Conservation (phyloP, 92 coral and sea anemone genomes). For the Umimayanthus chanpuru region DNA sequence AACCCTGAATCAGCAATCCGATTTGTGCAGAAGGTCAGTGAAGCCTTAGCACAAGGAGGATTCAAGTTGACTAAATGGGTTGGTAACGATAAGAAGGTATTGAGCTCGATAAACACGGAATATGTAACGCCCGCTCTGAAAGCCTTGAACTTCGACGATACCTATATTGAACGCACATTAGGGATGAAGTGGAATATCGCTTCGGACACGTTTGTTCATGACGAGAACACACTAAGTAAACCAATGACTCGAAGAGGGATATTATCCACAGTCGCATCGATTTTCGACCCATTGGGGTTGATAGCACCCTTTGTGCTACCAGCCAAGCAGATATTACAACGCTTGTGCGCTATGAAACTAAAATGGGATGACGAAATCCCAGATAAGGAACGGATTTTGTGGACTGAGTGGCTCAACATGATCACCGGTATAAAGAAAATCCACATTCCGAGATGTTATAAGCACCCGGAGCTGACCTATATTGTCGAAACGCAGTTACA, state of each 20-base stretch:
- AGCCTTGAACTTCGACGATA: background rate
- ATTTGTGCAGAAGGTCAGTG: background rate
- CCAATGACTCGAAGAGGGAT: background rate
- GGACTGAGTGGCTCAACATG: background rate
- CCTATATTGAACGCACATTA: background rate
- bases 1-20: background rate
- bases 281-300: too few species aligned
- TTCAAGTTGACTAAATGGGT: too few species aligned
- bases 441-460: background rate
- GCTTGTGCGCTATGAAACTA: background rate
- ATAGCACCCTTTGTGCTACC: background rate
- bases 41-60: background rate
- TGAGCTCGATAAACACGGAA: background rate
- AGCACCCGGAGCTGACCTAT: background rate
- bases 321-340: background rate
- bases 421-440: background rate
- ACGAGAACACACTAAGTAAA: background rate
- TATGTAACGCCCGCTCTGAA: background rate
- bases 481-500: background rate
- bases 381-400: too few species aligned
- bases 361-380: background rate
- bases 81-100: background rate
- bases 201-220: too few species aligned
- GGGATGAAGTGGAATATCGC: too few species aligned
- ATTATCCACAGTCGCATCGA: background rate